Evolutionary conservation across 2,888 invertebrate species (phyloP).

Genomic region (Aethes cnicana): DNA sequence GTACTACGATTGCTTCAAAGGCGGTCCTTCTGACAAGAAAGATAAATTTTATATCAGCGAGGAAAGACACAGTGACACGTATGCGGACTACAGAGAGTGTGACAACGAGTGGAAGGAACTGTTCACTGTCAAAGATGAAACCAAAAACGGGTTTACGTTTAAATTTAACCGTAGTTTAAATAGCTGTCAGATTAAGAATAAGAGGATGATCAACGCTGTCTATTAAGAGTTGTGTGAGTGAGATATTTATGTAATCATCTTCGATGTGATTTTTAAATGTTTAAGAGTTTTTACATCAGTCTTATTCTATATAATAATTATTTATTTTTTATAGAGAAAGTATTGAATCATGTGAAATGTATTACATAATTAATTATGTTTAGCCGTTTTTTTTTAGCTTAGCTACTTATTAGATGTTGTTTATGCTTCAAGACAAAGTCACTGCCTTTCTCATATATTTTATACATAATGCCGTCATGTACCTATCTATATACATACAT

Average conservation of each 20-base stretch:
- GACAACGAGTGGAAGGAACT: conserved; percentile 53
- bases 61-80: conserved; percentile 65
- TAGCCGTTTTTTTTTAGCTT: too few species aligned
- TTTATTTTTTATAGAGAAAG: too few species aligned
- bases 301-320: too few species aligned
- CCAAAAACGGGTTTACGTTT: conserved; percentile 63
- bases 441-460: too few species aligned
- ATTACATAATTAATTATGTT: too few species aligned
- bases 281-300: neutral
- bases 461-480: too few species aligned
- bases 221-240: conserved; percentile 36
- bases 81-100: conserved; percentile 62
- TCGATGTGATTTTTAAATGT: conserved; percentile 5
- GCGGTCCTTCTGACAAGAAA: conserved; percentile 39
- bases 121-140: conserved; percentile 48
- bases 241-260: conserved; percentile 5
- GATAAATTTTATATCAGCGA: conserved; percentile 40
- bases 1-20: conserved; percentile 74
- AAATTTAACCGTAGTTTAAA: conserved; percentile 74
- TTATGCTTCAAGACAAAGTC: too few species aligned
- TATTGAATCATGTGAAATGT: too few species aligned
- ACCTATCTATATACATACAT: too few species aligned
- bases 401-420: too few species aligned
- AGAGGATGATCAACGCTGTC: conserved; percentile 56
- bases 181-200: conserved; percentile 67